A percentile compares a stretch with the other conserved stretches of the same genome.
Conservation (phyloP, 2,888 invertebrate species). For the Cerastoderma edule region DNA sequence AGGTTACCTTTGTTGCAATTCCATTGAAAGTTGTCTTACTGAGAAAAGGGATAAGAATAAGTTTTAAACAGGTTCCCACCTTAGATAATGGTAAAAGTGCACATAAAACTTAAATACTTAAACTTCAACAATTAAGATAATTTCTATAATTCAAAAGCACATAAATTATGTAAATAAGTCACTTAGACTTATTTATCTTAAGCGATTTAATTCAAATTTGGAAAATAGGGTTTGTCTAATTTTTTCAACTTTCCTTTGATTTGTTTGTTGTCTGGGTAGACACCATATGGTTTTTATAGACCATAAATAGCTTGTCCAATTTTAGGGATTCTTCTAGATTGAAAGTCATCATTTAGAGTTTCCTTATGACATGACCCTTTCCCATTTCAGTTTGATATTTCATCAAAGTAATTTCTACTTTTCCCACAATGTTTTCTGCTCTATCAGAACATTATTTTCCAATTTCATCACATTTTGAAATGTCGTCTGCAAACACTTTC, state of each 20-base stretch:
- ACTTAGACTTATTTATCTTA: slow-evolving; percentile 22
- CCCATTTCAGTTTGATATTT: too few species aligned
- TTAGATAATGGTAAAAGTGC: slow-evolving; percentile 8
- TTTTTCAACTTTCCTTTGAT: slow-evolving; percentile 23
- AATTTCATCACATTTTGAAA: too few species aligned
- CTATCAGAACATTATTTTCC: too few species aligned
- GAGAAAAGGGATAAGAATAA: not conserved
- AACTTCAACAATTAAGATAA: slow-evolving; percentile 22
- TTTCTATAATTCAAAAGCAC: slow-evolving; percentile 25
- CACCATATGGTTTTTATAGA: slow-evolving; percentile 20
- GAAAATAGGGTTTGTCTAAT: slow-evolving; percentile 16
- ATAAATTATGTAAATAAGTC: slow-evolving; percentile 29
- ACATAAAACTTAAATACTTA: slow-evolving; percentile 28
- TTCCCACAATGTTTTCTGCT: too few species aligned
- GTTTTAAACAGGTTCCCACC: slow-evolving; percentile 7
- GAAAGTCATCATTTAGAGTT: too few species aligned
- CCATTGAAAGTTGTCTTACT: too few species aligned
- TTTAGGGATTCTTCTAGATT: too few species aligned
- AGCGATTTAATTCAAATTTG: slow-evolving; percentile 17
- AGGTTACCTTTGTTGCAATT: too few species aligned
- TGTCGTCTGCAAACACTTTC: too few species aligned
- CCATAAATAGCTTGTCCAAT: too few species aligned
- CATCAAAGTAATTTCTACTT: too few species aligned
- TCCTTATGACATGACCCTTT: too few species aligned
- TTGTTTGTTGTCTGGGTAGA: slow-evolving; percentile 7